A percentile compares a stretch with the other conserved stretches of the same genome.
These are phyloP conservation scores for Platycnemis pennipes DNA, from an alignment of 2,888 invertebrate genomes.

Conservation along the genomic window DNA sequence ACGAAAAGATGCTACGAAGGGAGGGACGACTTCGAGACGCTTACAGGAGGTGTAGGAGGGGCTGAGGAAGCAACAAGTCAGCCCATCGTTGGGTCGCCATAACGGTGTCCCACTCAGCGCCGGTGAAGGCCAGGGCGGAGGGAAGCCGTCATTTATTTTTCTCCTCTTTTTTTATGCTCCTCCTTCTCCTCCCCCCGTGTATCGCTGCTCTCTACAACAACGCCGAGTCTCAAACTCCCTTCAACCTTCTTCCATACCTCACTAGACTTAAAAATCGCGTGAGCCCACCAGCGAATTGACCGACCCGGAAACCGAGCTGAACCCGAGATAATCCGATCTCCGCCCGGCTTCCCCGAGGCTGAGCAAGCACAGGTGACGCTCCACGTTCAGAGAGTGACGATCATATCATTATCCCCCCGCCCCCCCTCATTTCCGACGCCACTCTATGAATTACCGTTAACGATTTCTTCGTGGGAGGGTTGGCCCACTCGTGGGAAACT, in stretches of 20 bases:
- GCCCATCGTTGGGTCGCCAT: constrained; percentile 52
- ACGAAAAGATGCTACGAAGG: background rate
- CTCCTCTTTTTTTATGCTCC: background rate
- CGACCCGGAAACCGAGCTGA: constrained; percentile 38
- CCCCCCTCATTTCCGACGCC: background rate
- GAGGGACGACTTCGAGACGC: background rate
- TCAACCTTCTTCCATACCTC: background rate
- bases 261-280: background rate
- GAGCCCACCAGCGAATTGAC: background rate
- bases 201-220: background rate
- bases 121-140: constrained; percentile 53
- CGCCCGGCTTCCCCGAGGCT: background rate
- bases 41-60: background rate
- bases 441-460: background rate
- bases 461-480: background rate
- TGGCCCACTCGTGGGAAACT: background rate
- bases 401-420: background rate
- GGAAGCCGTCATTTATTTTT: background rate
- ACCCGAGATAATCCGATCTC: background rate
- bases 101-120: constrained; percentile 52
- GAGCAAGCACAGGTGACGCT: background rate
- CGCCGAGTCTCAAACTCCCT: background rate
- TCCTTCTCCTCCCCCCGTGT: background rate
- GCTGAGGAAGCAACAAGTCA: background rate
- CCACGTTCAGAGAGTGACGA: background rate